These are phyloP conservation scores for Chromis chromis DNA, from an alignment of 2,797 vertebrate genomes.

Conservation along the genomic window DNA sequence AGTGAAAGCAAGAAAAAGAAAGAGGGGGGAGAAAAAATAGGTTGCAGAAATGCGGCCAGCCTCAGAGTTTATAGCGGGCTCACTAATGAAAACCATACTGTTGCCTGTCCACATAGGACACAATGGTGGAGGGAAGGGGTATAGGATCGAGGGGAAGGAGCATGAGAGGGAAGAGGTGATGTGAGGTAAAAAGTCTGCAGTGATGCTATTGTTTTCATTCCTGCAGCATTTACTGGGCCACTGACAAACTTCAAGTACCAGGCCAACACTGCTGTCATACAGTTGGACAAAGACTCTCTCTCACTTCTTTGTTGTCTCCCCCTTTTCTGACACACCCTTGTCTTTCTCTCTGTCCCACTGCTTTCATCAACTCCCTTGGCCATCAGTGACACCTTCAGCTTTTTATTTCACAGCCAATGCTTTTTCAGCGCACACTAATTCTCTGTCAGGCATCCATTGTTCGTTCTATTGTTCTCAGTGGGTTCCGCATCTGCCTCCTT, in stretches of 20 bases:
- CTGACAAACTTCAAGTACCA: slow-evolving; percentile 23
- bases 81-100: slow-evolving; percentile 59
- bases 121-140: slow-evolving; percentile 15
- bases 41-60: slow-evolving; percentile 33
- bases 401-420: slow-evolving; percentile 38
- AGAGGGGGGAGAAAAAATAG: slow-evolving; percentile 1
- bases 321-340: slow-evolving; percentile 54
- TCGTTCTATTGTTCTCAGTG: slow-evolving; percentile 37
- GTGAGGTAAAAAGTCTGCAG: slow-evolving; percentile 58
- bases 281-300: slow-evolving; percentile 53
- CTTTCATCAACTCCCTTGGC: slow-evolving; percentile 29
- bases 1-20: slow-evolving; percentile 26
- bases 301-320: slow-evolving; percentile 41
- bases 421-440: slow-evolving; percentile 27
- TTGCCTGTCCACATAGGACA: slow-evolving; percentile 25
- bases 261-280: slow-evolving; percentile 56
- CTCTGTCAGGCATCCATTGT: slow-evolving; percentile 32
- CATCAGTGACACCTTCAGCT: slow-evolving; percentile 41
- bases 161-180: slow-evolving; percentile 37
- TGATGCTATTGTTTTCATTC: slow-evolving; percentile 59
- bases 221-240: slow-evolving; percentile 50
- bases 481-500: slow-evolving; percentile 29
- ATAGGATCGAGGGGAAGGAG: slow-evolving; percentile 17
- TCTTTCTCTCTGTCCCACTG: slow-evolving; percentile 49
- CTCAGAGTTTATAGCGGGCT: slow-evolving; percentile 44